Evolutionary conservation across 2,888 invertebrate species (phyloP).

Genomic region (Ptilodon capucinus): DNA sequence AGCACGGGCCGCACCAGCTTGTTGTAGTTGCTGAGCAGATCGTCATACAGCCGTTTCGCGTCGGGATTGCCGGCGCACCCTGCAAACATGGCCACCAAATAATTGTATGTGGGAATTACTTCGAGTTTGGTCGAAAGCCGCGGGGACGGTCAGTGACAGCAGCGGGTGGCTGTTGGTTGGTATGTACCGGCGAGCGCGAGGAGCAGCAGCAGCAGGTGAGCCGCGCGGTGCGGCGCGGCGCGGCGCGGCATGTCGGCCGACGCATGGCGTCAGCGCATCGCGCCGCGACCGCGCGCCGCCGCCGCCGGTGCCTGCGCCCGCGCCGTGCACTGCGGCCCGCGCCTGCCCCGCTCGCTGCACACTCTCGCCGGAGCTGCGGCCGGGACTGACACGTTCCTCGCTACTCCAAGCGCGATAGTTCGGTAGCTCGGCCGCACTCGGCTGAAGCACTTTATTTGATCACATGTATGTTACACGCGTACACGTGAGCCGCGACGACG

Average conservation of each 20-base stretch:
- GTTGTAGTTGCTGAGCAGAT: conserved; percentile 97
- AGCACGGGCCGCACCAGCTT: conserved; percentile 98
- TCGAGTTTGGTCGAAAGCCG: too few relatives aligned
- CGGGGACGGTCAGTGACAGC: too few relatives aligned
- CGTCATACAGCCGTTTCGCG: conserved; percentile 97
- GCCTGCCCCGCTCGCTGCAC: too few relatives aligned
- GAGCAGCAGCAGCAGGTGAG: conserved; percentile 57
- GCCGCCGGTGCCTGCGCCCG: not conserved
- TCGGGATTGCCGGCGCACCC: conserved; percentile 96
- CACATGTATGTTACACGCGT: not conserved
- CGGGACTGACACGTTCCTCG: not conserved
- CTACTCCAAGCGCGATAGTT: too few relatives aligned
- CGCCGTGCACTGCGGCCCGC: not conserved
- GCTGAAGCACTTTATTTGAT: not conserved
- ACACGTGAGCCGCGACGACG: not conserved
- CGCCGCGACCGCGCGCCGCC: conserved; percentile 49
- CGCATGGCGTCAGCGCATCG: conserved; percentile 70
- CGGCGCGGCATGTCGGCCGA: conserved; percentile 67
- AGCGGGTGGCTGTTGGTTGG: not conserved
- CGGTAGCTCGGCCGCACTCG: not conserved
- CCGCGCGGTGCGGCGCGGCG: conserved; percentile 60
- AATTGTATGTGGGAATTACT: too few relatives aligned
- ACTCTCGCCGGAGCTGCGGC: too few relatives aligned
- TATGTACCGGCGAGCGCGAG: conserved; percentile 45
- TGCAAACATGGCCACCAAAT: too few relatives aligned